Evolutionary conservation across 2,113 vertebrate genomes (phyloP), one percentile per base, ranked within the genome.

Genomic region (Caracal caracal): DNA sequence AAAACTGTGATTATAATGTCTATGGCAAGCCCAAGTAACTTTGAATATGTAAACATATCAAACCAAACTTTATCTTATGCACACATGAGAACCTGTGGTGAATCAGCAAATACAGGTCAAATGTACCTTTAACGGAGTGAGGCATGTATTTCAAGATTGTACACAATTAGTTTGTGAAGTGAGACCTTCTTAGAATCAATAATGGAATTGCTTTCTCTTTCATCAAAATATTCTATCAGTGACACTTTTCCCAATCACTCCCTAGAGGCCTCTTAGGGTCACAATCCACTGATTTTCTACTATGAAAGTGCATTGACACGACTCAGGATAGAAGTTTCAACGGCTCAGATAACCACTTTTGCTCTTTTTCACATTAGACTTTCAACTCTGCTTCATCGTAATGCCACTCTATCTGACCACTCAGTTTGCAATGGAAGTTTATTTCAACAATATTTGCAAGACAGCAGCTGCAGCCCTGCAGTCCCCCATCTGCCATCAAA

Each of bases 401-500:
- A 10, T 3, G 3, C 51, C 71, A 79, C 79, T 81, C 66, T 65
- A 65, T 70, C 26, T 93, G 89, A 88, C 73, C 82, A 87, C 51
- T 71, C 86, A 26, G 37, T 82, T 33, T 90, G 78, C 91, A 70
- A 37, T 75, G 37, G 71, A 93, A 83, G 82, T 96, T 93, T 95
- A 94, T 89, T 97, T 97, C 91, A 95, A 97, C 86, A 97, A 59
- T 73, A 90, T 94, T 79, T 95, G 53, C 88, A 95, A 86, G 89
- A 49, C 73, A n/a, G 78, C 73, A 91, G 86, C 73, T 96, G 83
- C 82, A 90, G 82, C 43, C 86, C 73, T 83, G 61, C 68, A 51
- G 59, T 37, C 47, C 40, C 76, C 86, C 93, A 75, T 78, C 82
- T 93, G 66, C 96, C 93, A 86, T 35, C 81, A 19, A 40, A 91